phyloP scores from a whole-genome alignment of 2,797 vertebrate species.

The Malurus leucopterus region DNA sequence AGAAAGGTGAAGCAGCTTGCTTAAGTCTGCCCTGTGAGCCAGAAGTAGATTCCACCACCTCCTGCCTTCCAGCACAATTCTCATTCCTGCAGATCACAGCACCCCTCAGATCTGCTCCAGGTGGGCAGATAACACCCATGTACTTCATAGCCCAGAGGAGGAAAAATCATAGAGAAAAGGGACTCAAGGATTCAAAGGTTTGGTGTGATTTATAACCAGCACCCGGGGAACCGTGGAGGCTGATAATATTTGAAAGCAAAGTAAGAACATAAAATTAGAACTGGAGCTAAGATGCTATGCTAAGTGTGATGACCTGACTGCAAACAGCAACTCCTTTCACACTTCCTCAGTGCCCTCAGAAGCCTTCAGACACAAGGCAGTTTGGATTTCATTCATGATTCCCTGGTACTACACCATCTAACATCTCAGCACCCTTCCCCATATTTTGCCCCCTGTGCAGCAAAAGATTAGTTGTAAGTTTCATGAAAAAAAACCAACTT shows the following conservation, averaged over 20 bases:
- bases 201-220: background rate
- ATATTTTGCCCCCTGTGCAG: background rate
- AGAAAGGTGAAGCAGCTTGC: background rate
- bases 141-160: background rate
- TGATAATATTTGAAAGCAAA: background rate
- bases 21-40: background rate
- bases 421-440: background rate
- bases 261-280: background rate
- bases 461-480: background rate
- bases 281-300: background rate
- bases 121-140: background rate
- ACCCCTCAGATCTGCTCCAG: background rate
- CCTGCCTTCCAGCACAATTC: background rate
- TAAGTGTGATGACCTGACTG: background rate
- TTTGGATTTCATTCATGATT: background rate
- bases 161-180: background rate
- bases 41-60: background rate
- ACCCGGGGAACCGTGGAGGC: background rate
- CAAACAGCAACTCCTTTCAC: background rate
- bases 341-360: background rate
- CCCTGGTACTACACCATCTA: background rate
- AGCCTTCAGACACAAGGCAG: background rate
- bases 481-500: background rate
- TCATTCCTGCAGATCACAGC: background rate
- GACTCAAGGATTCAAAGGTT: constrained; percentile 21